These are phyloP conservation scores for Oligia latruncula DNA, from an alignment of 2,888 invertebrate species.

Conservation along the genomic window DNA sequence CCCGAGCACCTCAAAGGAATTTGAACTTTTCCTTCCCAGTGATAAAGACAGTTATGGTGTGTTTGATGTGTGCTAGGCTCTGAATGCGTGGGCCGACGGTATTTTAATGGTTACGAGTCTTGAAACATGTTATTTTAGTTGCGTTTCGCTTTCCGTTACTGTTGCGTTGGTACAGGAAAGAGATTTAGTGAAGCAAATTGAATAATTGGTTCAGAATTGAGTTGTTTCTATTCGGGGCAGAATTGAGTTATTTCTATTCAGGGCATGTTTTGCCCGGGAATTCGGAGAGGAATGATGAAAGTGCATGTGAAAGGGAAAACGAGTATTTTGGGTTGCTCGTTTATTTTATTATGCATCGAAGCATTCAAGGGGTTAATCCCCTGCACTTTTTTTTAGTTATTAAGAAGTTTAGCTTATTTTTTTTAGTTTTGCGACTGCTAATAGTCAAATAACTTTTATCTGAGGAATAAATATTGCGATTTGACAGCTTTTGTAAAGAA, in stretches of 20 bases:
- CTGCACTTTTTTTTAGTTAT: background rate
- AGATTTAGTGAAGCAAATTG: slow-evolving; percentile 61
- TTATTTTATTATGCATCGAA: background rate
- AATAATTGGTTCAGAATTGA: slow-evolving; percentile 55
- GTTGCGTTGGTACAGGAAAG: slow-evolving; percentile 46
- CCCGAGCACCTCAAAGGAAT: slow-evolving; percentile 46
- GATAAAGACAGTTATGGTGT: slow-evolving; percentile 70
- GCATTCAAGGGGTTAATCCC: background rate
- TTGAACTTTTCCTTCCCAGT: slow-evolving; percentile 56
- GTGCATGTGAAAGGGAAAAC: slow-evolving; percentile 39
- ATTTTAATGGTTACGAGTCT: slow-evolving; percentile 80
- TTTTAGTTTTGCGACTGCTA: background rate
- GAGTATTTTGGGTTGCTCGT: background rate
- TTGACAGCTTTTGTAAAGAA: too few species aligned
- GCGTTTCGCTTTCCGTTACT: slow-evolving; percentile 67
- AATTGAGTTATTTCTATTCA: slow-evolving; percentile 38
- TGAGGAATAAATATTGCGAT: too few species aligned
- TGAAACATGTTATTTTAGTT: slow-evolving; percentile 69
- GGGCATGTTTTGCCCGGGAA: slow-evolving; percentile 4
- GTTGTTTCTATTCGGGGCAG: slow-evolving; percentile 21
- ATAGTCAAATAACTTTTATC: too few species aligned
- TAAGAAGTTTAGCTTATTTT: background rate
- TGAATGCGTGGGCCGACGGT: slow-evolving; percentile 76
- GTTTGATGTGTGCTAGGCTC: slow-evolving; percentile 54
- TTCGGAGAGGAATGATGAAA: background rate